Base-by-base conservation (phyloP, 2,797 vertebrate genomes). In the Megaceryle alcyon region DNA sequence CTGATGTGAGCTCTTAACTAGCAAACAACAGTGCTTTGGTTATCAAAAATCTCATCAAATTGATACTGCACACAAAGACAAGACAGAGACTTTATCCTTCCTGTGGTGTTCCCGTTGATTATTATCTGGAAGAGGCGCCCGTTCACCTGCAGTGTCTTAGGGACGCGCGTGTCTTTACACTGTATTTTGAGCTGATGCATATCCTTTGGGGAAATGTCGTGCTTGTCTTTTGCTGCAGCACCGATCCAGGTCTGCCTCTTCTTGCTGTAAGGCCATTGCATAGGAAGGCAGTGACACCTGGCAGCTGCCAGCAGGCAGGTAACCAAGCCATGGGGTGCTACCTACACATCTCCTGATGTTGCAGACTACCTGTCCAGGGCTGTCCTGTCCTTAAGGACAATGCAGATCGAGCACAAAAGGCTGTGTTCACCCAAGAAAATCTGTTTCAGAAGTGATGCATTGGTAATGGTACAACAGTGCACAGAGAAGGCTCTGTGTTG, bases 101-200 rank as follows among this genome's bases (percentile, higher is more conserved):
- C 31, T 0, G 0, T 37, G 41, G 26, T 33, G n/a, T 48, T 86
- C 29, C 29, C 68, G 5, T 31, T 65, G n/a, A 15, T 51, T 57
- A 7, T 41, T 51, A 6, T 4, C 33, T 64, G 64, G 39, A 54
- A 49, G 69, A 66, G 29, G 28, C 29, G 73, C 46, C 13, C 0
- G 1, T 73, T 82, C 9, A 23, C 56, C 19, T 56, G 57, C 14
- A 4, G 44, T 65, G 35, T 26, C 21, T 23, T 26, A 53, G 78
- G 39, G 57, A 22, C 1, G 2, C 0, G 0, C 9, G 6, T 41
- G 26, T 57, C 25, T 59, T 23, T n/a, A 22, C 26, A 1, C n/a
- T 22, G 33, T 25, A 4, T 35, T 54, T 48, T 39, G 56, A 89
- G 51, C 54, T 31, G 18, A 49, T 66, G 56, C 23, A 5, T 3